These are phyloP conservation scores for Nyctibius grandis DNA, from an alignment of 2,797 vertebrate genomes.

Conservation along the genomic window DNA sequence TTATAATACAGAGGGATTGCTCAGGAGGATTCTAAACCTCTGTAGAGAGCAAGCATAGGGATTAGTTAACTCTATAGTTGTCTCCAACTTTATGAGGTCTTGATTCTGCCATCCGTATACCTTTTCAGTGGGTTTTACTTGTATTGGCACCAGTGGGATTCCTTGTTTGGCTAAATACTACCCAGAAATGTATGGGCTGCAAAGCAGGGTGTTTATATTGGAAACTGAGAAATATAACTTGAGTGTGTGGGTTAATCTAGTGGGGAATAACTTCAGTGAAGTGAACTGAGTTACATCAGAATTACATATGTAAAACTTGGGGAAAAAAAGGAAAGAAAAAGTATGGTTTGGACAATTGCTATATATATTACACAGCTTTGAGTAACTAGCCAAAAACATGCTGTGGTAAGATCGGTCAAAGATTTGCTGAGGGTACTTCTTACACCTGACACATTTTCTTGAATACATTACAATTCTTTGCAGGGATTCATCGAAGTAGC, in stretches of 20 bases:
- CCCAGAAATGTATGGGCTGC: neutral
- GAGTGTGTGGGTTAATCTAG: neutral
- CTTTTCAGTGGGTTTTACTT: slow-evolving; percentile 20
- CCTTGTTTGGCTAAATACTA: neutral
- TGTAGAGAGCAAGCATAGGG: neutral
- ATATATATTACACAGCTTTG: neutral
- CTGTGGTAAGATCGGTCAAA: neutral
- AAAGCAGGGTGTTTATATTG: neutral
- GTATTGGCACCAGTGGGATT: neutral
- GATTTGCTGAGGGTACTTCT: neutral
- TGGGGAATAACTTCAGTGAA: neutral
- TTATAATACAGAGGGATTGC: neutral
- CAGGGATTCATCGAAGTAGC: neutral
- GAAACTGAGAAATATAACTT: slow-evolving; percentile 20
- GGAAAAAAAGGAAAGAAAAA: neutral
- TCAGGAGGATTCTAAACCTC: slow-evolving; percentile 35
- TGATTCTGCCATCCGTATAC: slow-evolving; percentile 12
- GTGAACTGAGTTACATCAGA: slow-evolving; percentile 26
- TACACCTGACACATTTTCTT: neutral
- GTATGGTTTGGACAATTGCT: neutral
- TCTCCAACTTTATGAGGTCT: slow-evolving; percentile 26
- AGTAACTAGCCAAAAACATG: neutral
- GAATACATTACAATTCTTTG: neutral
- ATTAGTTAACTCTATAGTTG: slow-evolving; percentile 41
- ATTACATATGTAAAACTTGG: slow-evolving; percentile 6